Evolutionary conservation across 64 coral and sea anemone species (phyloP), one percentile per base, ranked within the genome.

Genomic region (Platygyra sinensis): DNA sequence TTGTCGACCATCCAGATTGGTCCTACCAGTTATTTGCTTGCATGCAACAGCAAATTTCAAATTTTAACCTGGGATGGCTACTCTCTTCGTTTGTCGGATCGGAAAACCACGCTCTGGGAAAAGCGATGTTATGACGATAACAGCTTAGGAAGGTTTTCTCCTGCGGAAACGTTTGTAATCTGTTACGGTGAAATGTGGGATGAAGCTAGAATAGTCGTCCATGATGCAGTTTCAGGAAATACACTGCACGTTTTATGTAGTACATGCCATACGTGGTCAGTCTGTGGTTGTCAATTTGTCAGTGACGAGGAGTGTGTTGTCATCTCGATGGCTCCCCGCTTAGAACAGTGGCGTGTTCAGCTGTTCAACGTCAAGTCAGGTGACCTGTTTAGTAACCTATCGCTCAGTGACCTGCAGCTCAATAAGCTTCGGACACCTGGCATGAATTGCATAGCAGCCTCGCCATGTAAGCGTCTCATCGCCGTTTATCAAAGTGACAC

Each of bases 21-120:
- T 67, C 24, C 0, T 1, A 9, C 22, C 27, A 24, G 0, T 20
- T 0, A n/a, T 3, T 39, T 54, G 24, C 5, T 78, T 12, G 50
- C 46, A 54, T 78, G 76, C 54, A 78, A 57, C 50, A 78, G 76
- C 10, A n/a, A n/a, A n/a, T n/a, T n/a, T n/a, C n/a, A n/a, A n/a
- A n/a, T n/a, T n/a, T n/a, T n/a, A n/a, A n/a, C n/a, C n/a, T n/a
- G n/a, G n/a, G n/a, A n/a, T n/a, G n/a, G n/a, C n/a, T n/a, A n/a
- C n/a, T n/a, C n/a, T n/a, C n/a, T n/a, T n/a, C n/a, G n/a, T n/a
- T n/a, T n/a, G n/a, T n/a, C n/a, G n/a, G n/a, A n/a, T n/a, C n/a
- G n/a, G n/a, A n/a, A n/a, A n/a, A n/a, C n/a, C n/a, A n/a, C n/a
- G n/a, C n/a, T n/a, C n/a, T n/a, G n/a, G n/a, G n/a, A n/a, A n/a